Evolutionary conservation across 2,888 invertebrate species (phyloP).

Genomic region (Plemyria rubiginata): DNA sequence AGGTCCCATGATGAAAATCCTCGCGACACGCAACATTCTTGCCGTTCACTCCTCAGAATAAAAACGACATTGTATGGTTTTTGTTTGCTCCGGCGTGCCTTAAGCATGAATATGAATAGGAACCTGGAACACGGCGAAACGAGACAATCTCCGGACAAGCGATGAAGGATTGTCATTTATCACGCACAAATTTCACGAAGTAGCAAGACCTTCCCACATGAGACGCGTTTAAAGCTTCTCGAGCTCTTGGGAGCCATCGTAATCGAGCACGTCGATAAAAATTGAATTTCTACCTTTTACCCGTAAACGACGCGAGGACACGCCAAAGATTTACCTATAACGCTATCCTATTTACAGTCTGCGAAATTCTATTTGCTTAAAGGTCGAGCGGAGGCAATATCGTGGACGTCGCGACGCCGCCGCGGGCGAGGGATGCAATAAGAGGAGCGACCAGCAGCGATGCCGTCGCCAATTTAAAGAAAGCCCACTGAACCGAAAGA

Average conservation of each 20-base stretch:
- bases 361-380: slow-evolving; percentile 83
- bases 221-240: slow-evolving; percentile 34
- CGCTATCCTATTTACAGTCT: slow-evolving; percentile 79
- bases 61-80: slow-evolving; percentile 76
- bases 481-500: slow-evolving; percentile 86
- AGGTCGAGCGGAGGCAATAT: slow-evolving; percentile 83
- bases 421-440: slow-evolving; percentile 82
- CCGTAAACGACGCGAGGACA: slow-evolving; percentile 65
- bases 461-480: slow-evolving; percentile 85
- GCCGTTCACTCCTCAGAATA: slow-evolving; percentile 78
- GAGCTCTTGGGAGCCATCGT: slow-evolving; percentile 53
- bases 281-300: slow-evolving; percentile 71
- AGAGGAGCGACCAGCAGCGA: slow-evolving; percentile 78
- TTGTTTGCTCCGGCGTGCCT: slow-evolving; percentile 58
- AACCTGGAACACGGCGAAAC: slow-evolving; percentile 61
- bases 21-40: slow-evolving; percentile 78
- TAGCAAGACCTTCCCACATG: slow-evolving; percentile 33
- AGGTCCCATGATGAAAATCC: slow-evolving; percentile 79
- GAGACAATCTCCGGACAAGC: slow-evolving; percentile 72
- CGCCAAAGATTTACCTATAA: slow-evolving; percentile 74
- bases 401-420: slow-evolving; percentile 80
- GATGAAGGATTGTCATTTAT: slow-evolving; percentile 73
- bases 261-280: slow-evolving; percentile 67
- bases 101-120: slow-evolving; percentile 75
- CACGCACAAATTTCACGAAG: slow-evolving; percentile 72